A percentile compares a stretch with the other conserved stretches of the same genome.
These are phyloP conservation scores for Tokudaia muenninki DNA, from an alignment of 2,797 vertebrate species.

Conservation along the genomic window DNA sequence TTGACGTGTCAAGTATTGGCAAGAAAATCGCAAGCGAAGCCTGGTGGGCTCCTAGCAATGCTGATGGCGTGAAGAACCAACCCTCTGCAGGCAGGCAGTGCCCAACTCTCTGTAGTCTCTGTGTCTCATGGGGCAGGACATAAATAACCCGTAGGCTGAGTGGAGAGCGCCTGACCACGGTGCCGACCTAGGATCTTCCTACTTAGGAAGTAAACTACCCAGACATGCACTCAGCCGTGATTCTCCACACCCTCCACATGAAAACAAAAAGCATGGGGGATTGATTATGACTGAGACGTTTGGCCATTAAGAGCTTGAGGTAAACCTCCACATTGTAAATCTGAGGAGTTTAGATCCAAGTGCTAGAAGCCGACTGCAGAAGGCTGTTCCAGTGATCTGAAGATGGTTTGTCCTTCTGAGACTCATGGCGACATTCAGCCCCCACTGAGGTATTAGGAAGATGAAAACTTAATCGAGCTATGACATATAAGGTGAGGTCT, in stretches of 20 bases:
- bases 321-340: not conserved
- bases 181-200: not conserved
- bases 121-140: not conserved
- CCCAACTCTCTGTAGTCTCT: not conserved
- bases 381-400: not conserved
- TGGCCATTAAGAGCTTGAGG: not conserved
- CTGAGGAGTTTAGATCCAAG: not conserved
- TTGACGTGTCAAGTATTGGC: not conserved
- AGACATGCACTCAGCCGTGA: not conserved
- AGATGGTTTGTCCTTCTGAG: not conserved
- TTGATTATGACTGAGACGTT: not conserved
- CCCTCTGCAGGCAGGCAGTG: not conserved
- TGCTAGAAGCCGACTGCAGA: not conserved
- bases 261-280: not conserved
- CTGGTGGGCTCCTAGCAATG: not conserved
- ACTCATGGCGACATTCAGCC: not conserved
- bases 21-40: not conserved
- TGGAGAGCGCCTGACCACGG: not conserved
- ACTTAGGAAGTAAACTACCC: not conserved
- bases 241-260: not conserved
- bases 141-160: not conserved
- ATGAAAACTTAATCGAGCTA: not conserved
- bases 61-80: not conserved
- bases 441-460: not conserved
- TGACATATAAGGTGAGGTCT: not conserved